Conservation (phyloP, 2,113 vertebrate genomes). For the Chionodraco myersi region DNA sequence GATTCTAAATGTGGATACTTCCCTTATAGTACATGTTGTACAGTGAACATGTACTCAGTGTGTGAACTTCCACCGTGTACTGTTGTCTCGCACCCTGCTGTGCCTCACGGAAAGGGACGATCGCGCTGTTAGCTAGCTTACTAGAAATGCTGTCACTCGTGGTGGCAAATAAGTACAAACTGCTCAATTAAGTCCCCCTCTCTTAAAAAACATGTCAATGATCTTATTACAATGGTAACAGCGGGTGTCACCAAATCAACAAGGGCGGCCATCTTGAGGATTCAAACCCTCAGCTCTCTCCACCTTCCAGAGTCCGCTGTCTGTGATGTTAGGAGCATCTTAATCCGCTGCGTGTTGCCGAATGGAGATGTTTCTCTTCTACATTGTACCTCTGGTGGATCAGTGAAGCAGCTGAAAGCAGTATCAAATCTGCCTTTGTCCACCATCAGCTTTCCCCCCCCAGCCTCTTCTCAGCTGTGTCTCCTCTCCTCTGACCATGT, state of each 20-base stretch:
- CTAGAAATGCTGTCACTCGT: too few species aligned
- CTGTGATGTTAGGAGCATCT: not conserved
- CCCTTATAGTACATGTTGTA: too few species aligned
- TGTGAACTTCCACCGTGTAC: too few species aligned
- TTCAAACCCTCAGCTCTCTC: not conserved
- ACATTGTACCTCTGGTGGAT: not conserved
- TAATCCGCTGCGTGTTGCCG: not conserved
- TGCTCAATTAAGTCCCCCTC: too few species aligned
- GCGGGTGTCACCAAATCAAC: not conserved
- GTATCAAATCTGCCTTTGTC: not conserved
- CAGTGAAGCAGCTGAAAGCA: not conserved
- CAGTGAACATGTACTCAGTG: too few species aligned
- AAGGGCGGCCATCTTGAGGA: not conserved
- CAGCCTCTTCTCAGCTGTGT: conserved; percentile 11
- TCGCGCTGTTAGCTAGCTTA: too few species aligned
- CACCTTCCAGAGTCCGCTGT: not conserved
- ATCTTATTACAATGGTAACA: not conserved
- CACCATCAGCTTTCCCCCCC: not conserved
- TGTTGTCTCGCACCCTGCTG: too few species aligned
- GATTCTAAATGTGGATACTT: too few species aligned
- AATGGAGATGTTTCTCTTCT: not conserved
- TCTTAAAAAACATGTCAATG: too few species aligned
- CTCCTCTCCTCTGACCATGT: conserved; percentile 33
- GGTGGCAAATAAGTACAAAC: too few species aligned
- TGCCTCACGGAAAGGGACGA: too few species aligned